Conservation (phyloP, 2,113 vertebrate genomes). For the Vireo altiloquus region DNA sequence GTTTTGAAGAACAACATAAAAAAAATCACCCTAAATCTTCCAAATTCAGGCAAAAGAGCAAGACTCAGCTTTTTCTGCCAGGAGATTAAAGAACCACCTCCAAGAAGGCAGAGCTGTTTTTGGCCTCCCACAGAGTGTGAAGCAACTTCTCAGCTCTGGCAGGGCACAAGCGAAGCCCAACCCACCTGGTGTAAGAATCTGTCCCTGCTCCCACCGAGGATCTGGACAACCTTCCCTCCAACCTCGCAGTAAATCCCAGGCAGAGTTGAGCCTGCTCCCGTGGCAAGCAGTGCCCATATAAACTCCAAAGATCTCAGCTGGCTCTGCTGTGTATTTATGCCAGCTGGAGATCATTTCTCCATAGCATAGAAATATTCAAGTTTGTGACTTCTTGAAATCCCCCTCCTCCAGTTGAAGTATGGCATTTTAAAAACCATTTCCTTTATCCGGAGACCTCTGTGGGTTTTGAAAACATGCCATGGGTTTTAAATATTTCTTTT, state of each 20-base stretch:
- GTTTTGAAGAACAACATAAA: neutral
- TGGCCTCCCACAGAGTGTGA: neutral
- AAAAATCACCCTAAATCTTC: neutral
- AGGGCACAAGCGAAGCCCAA: neutral
- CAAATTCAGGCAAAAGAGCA: neutral
- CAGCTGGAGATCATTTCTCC: neutral
- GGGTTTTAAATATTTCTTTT: neutral
- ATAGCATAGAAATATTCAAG: neutral
- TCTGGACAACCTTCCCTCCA: neutral
- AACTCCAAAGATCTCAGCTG: neutral
- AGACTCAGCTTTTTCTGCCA: neutral
- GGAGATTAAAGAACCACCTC: neutral
- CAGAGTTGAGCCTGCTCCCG: neutral
- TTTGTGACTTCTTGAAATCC: neutral
- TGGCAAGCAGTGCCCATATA: neutral
- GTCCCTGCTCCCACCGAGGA: fast-evolving
- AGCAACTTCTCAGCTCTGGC: neutral
- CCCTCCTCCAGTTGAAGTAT: neutral
- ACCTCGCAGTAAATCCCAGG: neutral
- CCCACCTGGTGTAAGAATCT: too few species aligned
- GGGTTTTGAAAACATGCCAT: neutral
- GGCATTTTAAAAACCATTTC: neutral
- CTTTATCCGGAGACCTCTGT: neutral
- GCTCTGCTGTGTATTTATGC: neutral
- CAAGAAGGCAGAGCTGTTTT: neutral